Conservation (phyloP, 1,140 invertebrate species). For the Coelopa frigida region DNA sequence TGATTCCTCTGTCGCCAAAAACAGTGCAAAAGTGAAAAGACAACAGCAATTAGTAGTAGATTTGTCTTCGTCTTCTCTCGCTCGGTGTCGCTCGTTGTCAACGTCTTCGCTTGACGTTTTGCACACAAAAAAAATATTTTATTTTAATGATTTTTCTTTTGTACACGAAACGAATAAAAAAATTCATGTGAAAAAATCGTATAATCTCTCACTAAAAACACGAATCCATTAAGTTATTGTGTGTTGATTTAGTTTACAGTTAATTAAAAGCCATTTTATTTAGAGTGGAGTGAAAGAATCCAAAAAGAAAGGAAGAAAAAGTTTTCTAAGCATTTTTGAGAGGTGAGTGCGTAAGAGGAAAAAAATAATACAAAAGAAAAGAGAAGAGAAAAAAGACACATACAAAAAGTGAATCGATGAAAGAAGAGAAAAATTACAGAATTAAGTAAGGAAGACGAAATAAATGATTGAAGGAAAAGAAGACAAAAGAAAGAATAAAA, state of each 20-base stretch:
- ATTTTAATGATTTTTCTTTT: slow-evolving; percentile 10
- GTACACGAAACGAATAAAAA: slow-evolving; percentile 10
- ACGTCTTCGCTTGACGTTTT: no score
- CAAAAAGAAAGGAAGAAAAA: no score
- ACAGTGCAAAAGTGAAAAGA: no score
- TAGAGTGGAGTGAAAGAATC: no score
- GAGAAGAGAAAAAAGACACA: neutral
- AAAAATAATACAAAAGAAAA: neutral
- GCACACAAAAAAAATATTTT: no score
- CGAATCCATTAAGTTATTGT: slow-evolving; percentile 2
- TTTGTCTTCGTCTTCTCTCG: no score
- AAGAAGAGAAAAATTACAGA: neutral
- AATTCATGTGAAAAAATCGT: slow-evolving; percentile 10
- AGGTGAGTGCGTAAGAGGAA: neutral
- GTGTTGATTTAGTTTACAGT: slow-evolving; percentile 6
- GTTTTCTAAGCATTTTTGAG: slow-evolving; percentile 9
- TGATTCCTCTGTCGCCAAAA: no score
- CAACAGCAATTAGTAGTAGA: no score
- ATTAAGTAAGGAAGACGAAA: neutral
- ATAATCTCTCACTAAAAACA: slow-evolving; percentile 5
- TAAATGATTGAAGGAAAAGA: slow-evolving; percentile 1
- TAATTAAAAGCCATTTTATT: slow-evolving; percentile 8
- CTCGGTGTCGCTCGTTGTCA: no score
- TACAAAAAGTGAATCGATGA: neutral
- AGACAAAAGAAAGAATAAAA: slow-evolving; percentile 6